phyloP scores from a whole-genome alignment of 2,797 vertebrate species.

The Rhinella marina region DNA sequence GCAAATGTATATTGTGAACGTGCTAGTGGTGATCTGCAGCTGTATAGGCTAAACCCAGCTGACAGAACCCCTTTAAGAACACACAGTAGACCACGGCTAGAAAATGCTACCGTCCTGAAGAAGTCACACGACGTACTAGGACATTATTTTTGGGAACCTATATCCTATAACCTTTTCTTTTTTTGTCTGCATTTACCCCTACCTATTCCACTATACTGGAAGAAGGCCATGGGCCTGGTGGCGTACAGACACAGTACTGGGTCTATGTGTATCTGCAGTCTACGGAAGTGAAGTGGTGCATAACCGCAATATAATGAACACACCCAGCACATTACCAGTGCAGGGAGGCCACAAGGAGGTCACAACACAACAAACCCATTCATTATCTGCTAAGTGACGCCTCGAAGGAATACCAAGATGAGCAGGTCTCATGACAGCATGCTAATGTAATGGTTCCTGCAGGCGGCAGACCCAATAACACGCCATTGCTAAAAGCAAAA shows the following conservation, averaged over 20 bases:
- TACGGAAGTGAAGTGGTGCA: background rate
- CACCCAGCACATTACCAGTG: constrained; percentile 25
- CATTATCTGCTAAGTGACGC: constrained; percentile 37
- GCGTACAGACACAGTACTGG: background rate
- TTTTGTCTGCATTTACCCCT: background rate
- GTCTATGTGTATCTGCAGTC: background rate
- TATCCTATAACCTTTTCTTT: background rate
- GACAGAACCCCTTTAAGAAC: too few relatives aligned
- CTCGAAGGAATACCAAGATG: background rate
- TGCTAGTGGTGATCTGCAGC: too few relatives aligned
- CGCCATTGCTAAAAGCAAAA: background rate
- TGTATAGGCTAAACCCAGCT: too few relatives aligned
- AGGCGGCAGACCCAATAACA: background rate
- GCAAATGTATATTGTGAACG: too few relatives aligned
- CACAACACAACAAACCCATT: background rate
- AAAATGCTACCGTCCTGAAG: background rate
- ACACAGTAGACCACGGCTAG: background rate
- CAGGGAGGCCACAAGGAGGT: background rate
- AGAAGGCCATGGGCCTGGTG: background rate
- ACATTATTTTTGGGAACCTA: background rate
- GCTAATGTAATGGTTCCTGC: background rate
- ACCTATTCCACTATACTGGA: background rate
- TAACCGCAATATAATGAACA: constrained; percentile 2
- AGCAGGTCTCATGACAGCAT: background rate
- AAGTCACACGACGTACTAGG: background rate